Base-by-base conservation (phyloP, 2,888 invertebrate genomes). In the Dysmachus trigonus region DNA sequence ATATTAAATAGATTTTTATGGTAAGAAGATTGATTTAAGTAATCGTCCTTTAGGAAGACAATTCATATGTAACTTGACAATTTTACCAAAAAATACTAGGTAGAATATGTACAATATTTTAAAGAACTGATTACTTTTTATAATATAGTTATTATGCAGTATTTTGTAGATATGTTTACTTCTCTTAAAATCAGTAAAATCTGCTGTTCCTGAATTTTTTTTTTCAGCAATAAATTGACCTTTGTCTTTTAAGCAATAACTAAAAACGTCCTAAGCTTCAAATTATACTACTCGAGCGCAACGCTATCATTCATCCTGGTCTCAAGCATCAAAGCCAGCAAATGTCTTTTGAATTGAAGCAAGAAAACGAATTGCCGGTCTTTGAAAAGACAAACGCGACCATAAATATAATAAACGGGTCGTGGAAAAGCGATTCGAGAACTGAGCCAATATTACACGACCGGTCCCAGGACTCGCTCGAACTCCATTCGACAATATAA, bases 361-460 rank as follows among this genome's bases (percentile, higher is more conserved):
- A 86, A 74, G 72, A 41, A 82, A 74, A 82, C 47, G 81, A 86
- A 86, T 82, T 82, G 86, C 53, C 35, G 86, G 72, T 82, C 82
- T 81, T 86, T 86, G 73, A 74, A 82, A 83, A 86, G 86, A 86
- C 86, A 86, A 86, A 86, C 86, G 86, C 86, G 82, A 74, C 81
- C 86, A 86, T 86, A 86, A 86, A 86, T 82, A 86, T 82, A 86
- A 86, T 86, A 86, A 86, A 86, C 86, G 86, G 86, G 86, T 82
- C 86, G 82, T 86, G 73, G 82, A 86, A 86, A 86, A 86, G 35
- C 86, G 86, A 86, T 86, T 86, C 73, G 72, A 72, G 84, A 31
- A 73, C 82, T 35, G 62, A 62, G 62, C 82, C 62, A 62, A 62
- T 62, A 53, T 62, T 82, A 82, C 62, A 79, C 51, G 30, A 41